These are phyloP conservation scores for Luperina nickerlii DNA, from an alignment of 2,888 invertebrate species.

Conservation along the genomic window DNA sequence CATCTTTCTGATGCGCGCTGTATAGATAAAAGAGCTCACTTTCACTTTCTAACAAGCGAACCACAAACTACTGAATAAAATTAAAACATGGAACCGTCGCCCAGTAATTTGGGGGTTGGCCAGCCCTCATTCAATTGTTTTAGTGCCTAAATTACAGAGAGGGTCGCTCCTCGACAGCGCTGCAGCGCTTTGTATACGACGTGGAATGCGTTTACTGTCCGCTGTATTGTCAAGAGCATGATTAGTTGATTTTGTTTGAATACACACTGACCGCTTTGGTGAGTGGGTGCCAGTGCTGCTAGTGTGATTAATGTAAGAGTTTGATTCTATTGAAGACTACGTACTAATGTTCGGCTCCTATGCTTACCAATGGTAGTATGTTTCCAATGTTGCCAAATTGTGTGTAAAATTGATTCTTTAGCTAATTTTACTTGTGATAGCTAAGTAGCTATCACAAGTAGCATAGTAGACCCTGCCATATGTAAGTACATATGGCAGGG, in stretches of 20 bases:
- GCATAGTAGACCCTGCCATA: no score
- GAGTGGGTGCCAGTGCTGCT: no score
- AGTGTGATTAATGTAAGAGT: not conserved
- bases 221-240: slow-evolving; percentile 10
- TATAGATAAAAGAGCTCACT: not conserved
- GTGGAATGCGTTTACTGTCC: slow-evolving; percentile 3
- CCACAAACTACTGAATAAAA: not conserved
- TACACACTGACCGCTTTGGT: not conserved
- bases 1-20: no score
- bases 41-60: not conserved
- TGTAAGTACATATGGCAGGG: no score
- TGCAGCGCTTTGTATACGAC: slow-evolving; percentile 21
- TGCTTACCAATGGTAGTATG: no score
- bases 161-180: not conserved
- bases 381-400: no score
- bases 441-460: no score
- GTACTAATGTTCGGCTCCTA: no score
- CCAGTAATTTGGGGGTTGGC: slow-evolving; percentile 10
- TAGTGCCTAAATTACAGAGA: slow-evolving; percentile 22
- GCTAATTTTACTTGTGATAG: no score
- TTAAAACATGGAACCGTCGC: not conserved
- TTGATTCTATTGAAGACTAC: not conserved
- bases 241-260: slow-evolving; percentile 10
- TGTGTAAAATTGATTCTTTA: no score
- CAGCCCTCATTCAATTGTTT: slow-evolving; percentile 5